Evolutionary conservation across 37 sponge, comb jelly and placozoan species (phyloP), one percentile per base, ranked within the genome.

Genomic region (Crambe crambe): DNA sequence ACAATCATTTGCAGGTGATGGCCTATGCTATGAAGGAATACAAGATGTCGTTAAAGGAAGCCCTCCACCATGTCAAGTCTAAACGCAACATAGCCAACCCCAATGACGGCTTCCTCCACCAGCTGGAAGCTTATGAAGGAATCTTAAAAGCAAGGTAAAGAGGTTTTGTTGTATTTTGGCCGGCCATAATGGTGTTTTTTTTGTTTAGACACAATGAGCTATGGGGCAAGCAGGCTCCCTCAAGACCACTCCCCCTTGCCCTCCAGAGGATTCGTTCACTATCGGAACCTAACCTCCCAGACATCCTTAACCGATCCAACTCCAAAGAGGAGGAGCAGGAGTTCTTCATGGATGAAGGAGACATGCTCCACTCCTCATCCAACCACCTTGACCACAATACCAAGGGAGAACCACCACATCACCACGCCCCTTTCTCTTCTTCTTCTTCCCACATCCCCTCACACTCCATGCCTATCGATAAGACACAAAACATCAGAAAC

Each of bases 21-120:
- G 98, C 99, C 6, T 98, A 81, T 76, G 58, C 84, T n/a, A 98
- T 98, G 99, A 98, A 98, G 86, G 96, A 95, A 79, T 88, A 95
- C 68, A 42, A 85, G 29, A 82, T 93, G 89, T 43, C 86, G 17
- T 79, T 94, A 27, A 73, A 84, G 17, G 89, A 86, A 0, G 96
- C 96, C 35, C 61, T 74, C 32, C 61, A 70, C 3, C 77, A 75
- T 76, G 99, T 98, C 32, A 96, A 91, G 86, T 59, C 57, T 6
- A 61, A 65, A 8, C 80, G 99, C 8, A 30, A 68, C 54, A 77
- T 85, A 42, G 75, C 93, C 65, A 98, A 98, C 39, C 99, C 99
- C 58, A 98, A 98, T 63, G 81, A 85, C 18, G 95, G 96, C 10
- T 98, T 98, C 74, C 61, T 79, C 29, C 5, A 75, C 26, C 99